A percentile compares a stretch with the other conserved stretches of the same genome.
phyloP scores from a whole-genome alignment of 2,888 invertebrate genomes.

The Cosmorhoe ocellata region DNA sequence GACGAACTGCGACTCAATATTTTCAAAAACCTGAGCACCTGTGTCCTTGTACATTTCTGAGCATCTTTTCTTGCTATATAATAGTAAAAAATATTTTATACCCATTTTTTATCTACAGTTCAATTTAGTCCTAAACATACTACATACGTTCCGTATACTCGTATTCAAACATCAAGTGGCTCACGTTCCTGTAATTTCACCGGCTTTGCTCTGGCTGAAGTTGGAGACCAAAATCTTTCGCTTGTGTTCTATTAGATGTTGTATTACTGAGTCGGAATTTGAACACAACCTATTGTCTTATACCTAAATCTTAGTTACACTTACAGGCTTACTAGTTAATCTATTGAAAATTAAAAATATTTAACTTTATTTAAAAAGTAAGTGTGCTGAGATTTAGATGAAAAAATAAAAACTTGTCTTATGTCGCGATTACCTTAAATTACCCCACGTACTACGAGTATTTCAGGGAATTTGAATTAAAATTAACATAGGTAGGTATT shows the following conservation, averaged over 20 bases:
- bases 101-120: background rate
- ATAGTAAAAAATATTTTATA: too few species aligned
- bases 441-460: too few species aligned
- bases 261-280: constrained; percentile 1
- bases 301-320: too few species aligned
- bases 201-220: constrained; percentile 5
- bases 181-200: constrained; percentile 12
- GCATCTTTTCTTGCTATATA: too few species aligned
- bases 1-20: too few species aligned
- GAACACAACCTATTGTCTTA: background rate
- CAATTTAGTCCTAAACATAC: background rate
- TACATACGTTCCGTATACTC: constrained; percentile 1
- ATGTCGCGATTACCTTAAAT: too few species aligned
- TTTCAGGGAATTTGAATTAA: too few species aligned
- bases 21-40: too few species aligned
- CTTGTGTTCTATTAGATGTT: constrained; percentile 9
- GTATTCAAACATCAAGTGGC: constrained; percentile 3
- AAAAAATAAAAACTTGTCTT: too few species aligned
- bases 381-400: too few species aligned
- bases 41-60: too few species aligned
- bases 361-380: background rate
- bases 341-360: background rate
- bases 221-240: constrained; percentile 11
- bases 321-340: too few species aligned
- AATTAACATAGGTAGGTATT: background rate